phyloP scores from a whole-genome alignment of 2,113 vertebrate species.

The Falcunculus frontatus region DNA sequence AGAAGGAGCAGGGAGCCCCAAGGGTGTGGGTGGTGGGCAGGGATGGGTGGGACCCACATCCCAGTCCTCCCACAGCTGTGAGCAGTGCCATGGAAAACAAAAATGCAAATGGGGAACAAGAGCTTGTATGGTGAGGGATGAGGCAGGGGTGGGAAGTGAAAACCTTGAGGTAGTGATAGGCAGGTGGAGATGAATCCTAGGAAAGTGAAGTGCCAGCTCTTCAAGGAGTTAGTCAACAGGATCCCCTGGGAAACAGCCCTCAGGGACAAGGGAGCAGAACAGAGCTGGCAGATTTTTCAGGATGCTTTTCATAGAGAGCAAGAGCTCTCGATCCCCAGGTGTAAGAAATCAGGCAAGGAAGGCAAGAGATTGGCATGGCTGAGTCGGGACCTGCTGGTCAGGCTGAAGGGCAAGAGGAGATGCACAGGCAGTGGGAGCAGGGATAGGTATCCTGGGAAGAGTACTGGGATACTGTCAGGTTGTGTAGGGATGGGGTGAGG shows the following conservation, averaged over 20 bases:
- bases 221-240: not conserved
- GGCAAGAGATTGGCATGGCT: not conserved
- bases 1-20: not conserved
- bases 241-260: not conserved
- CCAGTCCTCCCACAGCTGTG: not conserved
- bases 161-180: slow-evolving; percentile 44
- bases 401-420: not conserved
- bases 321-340: not conserved
- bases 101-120: not conserved
- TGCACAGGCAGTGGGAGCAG: not conserved
- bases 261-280: not conserved
- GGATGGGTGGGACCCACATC: not conserved
- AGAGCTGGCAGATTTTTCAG: not conserved
- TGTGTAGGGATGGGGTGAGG: not conserved
- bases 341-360: not conserved
- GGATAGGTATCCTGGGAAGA: not conserved
- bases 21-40: not conserved
- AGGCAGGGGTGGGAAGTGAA: not conserved
- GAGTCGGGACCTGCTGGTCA: not conserved
- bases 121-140: not conserved
- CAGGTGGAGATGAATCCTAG: not conserved
- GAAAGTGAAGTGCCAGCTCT: not conserved
- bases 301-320: not conserved
- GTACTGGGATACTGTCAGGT: fast-evolving
- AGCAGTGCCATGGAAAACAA: not conserved